Evolutionary conservation across 2,113 vertebrate genomes (phyloP).

Genomic region (Rhagologus leucostigma): DNA sequence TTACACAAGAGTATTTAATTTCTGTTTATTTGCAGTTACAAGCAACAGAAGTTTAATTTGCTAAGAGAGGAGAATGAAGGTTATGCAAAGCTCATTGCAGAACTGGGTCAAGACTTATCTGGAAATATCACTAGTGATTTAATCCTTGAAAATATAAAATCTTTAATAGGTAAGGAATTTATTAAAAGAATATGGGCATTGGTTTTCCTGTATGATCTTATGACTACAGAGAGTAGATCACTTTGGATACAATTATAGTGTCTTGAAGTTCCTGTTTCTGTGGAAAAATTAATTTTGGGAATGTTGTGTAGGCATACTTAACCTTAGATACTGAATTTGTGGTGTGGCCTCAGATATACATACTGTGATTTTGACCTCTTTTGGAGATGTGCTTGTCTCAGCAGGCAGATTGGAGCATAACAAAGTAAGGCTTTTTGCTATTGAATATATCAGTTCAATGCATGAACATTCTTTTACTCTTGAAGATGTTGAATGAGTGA

Average conservation of each 20-base stretch:
- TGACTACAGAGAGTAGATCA: background rate
- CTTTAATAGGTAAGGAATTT: constrained; percentile 89
- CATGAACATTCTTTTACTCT: background rate
- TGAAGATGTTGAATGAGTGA: background rate
- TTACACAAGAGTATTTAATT: background rate
- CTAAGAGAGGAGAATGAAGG: constrained; percentile 98
- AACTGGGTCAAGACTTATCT: constrained; percentile 95
- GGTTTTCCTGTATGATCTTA: background rate
- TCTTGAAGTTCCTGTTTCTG: background rate
- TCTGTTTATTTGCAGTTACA: constrained; percentile 85
- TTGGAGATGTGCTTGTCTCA: background rate
- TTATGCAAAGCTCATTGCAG: constrained; percentile 95
- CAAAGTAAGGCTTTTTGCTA: background rate
- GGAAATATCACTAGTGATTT: constrained; percentile 92
- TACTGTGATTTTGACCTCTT: background rate
- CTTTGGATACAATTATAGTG: background rate
- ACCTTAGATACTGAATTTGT: background rate
- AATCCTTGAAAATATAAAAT: constrained; percentile 97
- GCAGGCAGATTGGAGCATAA: background rate
- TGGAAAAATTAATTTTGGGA: background rate
- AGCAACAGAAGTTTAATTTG: constrained; percentile 99
- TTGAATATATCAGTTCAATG: background rate
- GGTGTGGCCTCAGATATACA: background rate
- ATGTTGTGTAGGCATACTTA: background rate
- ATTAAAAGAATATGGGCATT: background rate